Base-by-base conservation (phyloP, 2,888 invertebrate genomes). In the Cerastis leucographa region DNA sequence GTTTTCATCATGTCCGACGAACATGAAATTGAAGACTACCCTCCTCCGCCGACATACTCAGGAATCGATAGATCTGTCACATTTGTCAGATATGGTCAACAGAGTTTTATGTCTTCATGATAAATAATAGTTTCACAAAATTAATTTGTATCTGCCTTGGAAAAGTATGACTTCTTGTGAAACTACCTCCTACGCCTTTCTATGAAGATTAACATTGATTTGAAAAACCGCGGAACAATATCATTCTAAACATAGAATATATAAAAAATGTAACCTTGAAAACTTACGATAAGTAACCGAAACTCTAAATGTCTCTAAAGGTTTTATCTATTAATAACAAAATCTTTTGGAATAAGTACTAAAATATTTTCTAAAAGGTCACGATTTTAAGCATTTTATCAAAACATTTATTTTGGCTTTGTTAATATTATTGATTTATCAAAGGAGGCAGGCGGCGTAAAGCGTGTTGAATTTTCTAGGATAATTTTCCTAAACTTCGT, bases 401-500 rank as follows among this genome's bases (percentile, higher is more conserved):
- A 71, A 19, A 35, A 71, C 22, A 51, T 29, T 59, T 8, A 44
- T 9, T 35, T 7, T 44, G 12, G 2, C 22, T 65, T 66, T 19
- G 7, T 78, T 59, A 49, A 59, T 44, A 51, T 65, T 78, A 51
- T 51, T 19, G 6, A 49, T 29, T 56, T 49, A 59, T 25, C 22
- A 35, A 17, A 42, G 2, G n/a, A n/a, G n/a, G n/a, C n/a, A n/a
- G n/a, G n/a, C n/a, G n/a, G n/a, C n/a, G n/a, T n/a, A n/a, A n/a
- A n/a, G n/a, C n/a, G n/a, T n/a, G n/a, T n/a, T n/a, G n/a, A n/a
- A n/a, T n/a, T n/a, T n/a, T n/a, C n/a, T n/a, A n/a, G n/a, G n/a
- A n/a, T n/a, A n/a, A n/a, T n/a, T n/a, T n/a, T n/a, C n/a, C n/a
- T n/a, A n/a, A n/a, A n/a, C n/a, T n/a, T n/a, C n/a, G n/a, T n/a